Conservation (phyloP, 2,113 vertebrate genomes). For the Lophotis ruficrista region DNA sequence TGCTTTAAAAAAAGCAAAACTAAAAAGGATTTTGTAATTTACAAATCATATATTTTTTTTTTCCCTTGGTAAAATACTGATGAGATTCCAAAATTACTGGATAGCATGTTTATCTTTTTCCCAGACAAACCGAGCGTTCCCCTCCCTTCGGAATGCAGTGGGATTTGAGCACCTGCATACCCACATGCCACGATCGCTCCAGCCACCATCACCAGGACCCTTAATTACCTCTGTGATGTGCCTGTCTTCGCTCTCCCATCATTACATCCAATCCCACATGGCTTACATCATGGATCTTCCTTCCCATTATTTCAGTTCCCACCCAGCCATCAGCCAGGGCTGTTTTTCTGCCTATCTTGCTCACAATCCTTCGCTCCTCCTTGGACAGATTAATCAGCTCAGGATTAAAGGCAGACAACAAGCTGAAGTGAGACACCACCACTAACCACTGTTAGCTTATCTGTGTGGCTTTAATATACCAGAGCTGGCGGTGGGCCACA, state of each 20-base stretch:
- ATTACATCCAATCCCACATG: rapidly evolving
- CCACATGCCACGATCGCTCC: not conserved
- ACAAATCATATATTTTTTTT: not conserved
- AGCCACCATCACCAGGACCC: not conserved
- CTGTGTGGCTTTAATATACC: not conserved
- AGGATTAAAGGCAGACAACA: conserved; percentile 39
- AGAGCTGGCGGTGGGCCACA: not conserved
- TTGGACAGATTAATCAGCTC: not conserved
- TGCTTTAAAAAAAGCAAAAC: not conserved
- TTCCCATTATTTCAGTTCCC: not conserved
- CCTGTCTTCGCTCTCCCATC: not conserved
- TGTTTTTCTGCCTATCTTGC: not conserved
- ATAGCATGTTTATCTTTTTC: not conserved
- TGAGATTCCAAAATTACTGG: not conserved
- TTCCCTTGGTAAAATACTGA: not conserved
- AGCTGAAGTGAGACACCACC: not conserved
- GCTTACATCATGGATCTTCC: not conserved
- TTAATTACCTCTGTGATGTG: not conserved
- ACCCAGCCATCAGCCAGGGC: not conserved
- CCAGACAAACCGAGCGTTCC: not conserved
- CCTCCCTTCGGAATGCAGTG: not conserved
- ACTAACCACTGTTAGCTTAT: not conserved
- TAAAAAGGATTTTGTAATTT: not conserved
- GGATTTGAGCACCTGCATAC: not conserved
- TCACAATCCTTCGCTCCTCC: not conserved